Evolutionary conservation across 2,797 vertebrate genomes (phyloP), one percentile per base, ranked within the genome.

Genomic region (Pygocentrus nattereri): DNA sequence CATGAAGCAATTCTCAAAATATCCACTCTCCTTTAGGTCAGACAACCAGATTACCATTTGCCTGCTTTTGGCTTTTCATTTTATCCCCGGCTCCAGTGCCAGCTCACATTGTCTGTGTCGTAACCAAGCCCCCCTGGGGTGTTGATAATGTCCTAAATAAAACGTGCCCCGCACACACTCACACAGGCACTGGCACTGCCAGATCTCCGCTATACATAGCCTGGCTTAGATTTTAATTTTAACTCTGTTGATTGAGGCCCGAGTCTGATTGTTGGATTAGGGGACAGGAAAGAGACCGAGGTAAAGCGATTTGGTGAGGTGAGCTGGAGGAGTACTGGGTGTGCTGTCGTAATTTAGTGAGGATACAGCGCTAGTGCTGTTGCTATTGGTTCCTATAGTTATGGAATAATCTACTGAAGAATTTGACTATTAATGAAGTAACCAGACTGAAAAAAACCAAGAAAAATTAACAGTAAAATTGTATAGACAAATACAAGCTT

Each of bases 181-280:
- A 76, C 82, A 74, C 3, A 44, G 10, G 41, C 41, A 8, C 76
- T 61, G 74, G 25, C 76, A 81, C 59, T 50, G 88, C 88, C 90
- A 87, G 86, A 87, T 86, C 88, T 82, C 83, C 76, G 89, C 91
- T 89, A 75, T 90, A 89, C 92, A 92, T 90, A 89, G 91, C 76
- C 77, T 68, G 88, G 90, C 84, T 92, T 88, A 88, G 86, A 81
- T 86, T 88, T 87, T 88, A 91, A 87, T 92, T 93, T 90, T 91
- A 88, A 87, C 88, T 88, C 87, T 90, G 83, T 91, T 85, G 87
- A 93, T 92, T 86, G 88, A 90, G 88, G 86, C 85, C 90, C 88
- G 74, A 88, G 89, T 86, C 87, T 89, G 88, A 91, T 91, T 91
- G 92, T 83, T 82, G 93, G 92, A 92, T 94, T 93, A 94, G 90